These are phyloP conservation scores for Polyodon spathula DNA, from an alignment of 2,113 vertebrate genomes.

Conservation along the genomic window DNA sequence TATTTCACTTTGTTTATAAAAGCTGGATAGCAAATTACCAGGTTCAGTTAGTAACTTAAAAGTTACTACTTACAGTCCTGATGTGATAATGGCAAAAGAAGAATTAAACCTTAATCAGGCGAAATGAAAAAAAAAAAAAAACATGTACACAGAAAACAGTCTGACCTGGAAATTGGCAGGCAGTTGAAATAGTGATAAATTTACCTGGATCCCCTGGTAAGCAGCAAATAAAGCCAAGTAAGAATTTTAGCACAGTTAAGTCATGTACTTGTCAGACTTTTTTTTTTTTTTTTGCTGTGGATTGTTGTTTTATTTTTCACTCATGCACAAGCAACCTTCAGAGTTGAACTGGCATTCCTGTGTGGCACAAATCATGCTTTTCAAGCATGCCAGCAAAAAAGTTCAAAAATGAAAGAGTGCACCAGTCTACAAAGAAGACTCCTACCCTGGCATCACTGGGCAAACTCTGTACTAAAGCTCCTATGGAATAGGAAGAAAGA, in stretches of 20 bases:
- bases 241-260: conserved; percentile 63
- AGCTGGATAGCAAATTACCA: conserved; percentile 16
- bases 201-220: conserved; percentile 85
- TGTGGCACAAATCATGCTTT: conserved; percentile 56
- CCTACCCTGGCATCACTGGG: conserved; percentile 38
- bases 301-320: conserved; percentile 21
- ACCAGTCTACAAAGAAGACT: conserved; percentile 42
- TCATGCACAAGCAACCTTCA: conserved; percentile 68
- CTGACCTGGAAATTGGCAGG: conserved; percentile 9
- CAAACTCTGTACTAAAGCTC: conserved; percentile 35
- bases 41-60: neutral
- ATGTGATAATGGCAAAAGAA: neutral
- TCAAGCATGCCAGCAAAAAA: conserved; percentile 61
- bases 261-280: neutral
- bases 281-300: neutral
- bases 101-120: conserved; percentile 7
- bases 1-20: too few relatives aligned
- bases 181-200: conserved; percentile 33
- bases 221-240: conserved; percentile 78
- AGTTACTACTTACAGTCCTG: neutral
- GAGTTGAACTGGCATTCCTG: conserved; percentile 51
- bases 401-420: conserved; percentile 56
- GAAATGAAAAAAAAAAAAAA: neutral
- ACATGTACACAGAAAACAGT: neutral
- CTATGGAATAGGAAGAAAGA: conserved; percentile 32